Conservation (phyloP, 1,140 invertebrate genomes). For the Onthophagus taurus region DNA sequence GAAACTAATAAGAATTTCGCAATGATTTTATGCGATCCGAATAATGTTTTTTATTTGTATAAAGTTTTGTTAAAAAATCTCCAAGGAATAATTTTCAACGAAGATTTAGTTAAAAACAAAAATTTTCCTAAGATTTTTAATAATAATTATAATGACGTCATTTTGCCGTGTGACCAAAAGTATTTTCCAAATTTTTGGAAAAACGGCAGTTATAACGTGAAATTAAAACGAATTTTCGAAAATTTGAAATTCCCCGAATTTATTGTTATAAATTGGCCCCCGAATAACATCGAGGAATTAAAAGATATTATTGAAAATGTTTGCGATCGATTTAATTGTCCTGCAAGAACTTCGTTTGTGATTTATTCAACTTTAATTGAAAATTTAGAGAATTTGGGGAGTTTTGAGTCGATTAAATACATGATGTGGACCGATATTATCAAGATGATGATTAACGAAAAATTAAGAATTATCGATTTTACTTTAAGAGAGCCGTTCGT, state of each 20-base stretch:
- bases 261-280: constrained; percentile 27
- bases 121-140: constrained; percentile 45
- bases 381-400: constrained; percentile 14
- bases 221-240: constrained; percentile 19
- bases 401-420: constrained; percentile 18
- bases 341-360: constrained; percentile 20
- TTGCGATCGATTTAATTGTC: constrained; percentile 21
- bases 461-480: constrained; percentile 25
- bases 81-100: constrained; percentile 49
- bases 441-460: constrained; percentile 24
- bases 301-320: constrained; percentile 23
- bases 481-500: constrained; percentile 17
- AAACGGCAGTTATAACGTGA: constrained; percentile 16
- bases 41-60: constrained; percentile 50
- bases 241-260: constrained; percentile 27
- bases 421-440: constrained; percentile 30
- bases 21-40: constrained; percentile 43
- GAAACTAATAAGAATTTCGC: constrained; percentile 41
- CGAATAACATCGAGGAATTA: constrained; percentile 20
- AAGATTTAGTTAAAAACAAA: constrained; percentile 37
- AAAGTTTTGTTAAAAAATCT: constrained; percentile 54
- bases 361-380: constrained; percentile 22
- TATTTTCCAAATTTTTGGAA: constrained; percentile 48
- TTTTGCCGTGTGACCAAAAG: constrained; percentile 42
- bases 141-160: constrained; percentile 34